Evolutionary conservation across 2,888 invertebrate species (phyloP).

Genomic region (Hirtodrosophila cameraria): DNA sequence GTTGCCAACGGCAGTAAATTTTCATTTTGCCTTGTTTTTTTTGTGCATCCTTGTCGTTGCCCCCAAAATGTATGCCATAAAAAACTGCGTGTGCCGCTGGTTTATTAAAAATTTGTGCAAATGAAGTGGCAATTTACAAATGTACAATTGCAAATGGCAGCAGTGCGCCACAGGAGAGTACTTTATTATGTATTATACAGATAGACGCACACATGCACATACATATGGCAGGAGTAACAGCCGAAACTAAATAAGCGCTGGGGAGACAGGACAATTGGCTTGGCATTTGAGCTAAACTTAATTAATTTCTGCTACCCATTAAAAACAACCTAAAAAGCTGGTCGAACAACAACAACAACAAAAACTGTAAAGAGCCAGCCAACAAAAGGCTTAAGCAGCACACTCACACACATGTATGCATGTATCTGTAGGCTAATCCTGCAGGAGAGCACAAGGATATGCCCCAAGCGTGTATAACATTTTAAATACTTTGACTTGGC

Average conservation of each 20-base stretch:
- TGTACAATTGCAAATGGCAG: conserved; percentile 34
- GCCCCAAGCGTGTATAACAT: conserved; percentile 63
- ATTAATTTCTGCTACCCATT: conserved; percentile 68
- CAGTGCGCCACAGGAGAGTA: conserved; percentile 7
- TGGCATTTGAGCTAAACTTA: conserved; percentile 52
- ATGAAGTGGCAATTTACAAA: conserved; percentile 65
- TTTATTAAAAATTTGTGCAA: conserved; percentile 69
- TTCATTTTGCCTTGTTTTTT: neutral
- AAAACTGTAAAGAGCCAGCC: conserved; percentile 1
- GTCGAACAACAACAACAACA: conserved; percentile 1
- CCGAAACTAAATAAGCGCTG: conserved; percentile 5
- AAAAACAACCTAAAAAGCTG: conserved; percentile 44
- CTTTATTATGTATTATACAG: conserved; percentile 5
- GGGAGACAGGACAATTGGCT: conserved; percentile 13
- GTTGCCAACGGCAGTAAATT: conserved; percentile 16
- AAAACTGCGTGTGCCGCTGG: conserved; percentile 30
- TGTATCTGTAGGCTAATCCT: conserved; percentile 22
- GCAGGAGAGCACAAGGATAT: conserved; percentile 22
- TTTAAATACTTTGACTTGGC: conserved; percentile 69
- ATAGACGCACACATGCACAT: neutral
- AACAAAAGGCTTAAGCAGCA: conserved; percentile 36
- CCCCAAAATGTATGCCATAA: conserved; percentile 18
- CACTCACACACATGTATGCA: conserved; percentile 34
- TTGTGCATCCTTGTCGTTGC: neutral
- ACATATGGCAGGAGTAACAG: neutral